These are phyloP conservation scores for Pangasius sanitwongsei DNA, from an alignment of 2,797 vertebrate genomes.

Conservation along the genomic window DNA sequence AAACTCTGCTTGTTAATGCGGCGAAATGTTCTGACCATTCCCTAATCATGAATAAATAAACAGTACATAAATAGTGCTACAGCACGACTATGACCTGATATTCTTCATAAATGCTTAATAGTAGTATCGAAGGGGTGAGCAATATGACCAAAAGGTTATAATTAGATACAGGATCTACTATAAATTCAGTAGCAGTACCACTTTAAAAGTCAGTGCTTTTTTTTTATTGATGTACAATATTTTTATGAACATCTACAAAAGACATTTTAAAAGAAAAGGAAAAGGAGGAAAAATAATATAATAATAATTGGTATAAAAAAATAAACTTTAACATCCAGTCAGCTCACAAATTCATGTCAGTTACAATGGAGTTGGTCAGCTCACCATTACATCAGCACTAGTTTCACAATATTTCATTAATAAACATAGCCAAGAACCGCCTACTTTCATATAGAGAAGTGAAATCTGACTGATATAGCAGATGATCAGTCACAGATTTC, in stretches of 20 bases:
- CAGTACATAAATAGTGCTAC: background rate
- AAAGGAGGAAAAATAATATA: background rate
- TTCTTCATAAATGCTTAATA: slow-evolving; percentile 13
- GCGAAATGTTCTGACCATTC: background rate
- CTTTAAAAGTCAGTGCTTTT: background rate
- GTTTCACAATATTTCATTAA: background rate
- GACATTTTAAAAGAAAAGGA: background rate
- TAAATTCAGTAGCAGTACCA: background rate
- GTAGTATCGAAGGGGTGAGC: background rate
- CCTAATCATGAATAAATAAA: slow-evolving; percentile 26
- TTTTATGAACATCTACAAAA: background rate
- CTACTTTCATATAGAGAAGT: background rate
- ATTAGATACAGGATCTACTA: background rate
- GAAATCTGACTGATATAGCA: background rate
- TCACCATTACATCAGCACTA: background rate
- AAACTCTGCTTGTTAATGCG: slow-evolving; percentile 3
- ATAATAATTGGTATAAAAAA: background rate
- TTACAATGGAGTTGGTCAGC: background rate
- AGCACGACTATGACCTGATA: background rate
- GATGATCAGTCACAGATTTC: background rate
- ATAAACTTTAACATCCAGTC: background rate
- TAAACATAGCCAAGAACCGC: background rate
- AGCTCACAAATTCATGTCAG: background rate
- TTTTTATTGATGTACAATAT: background rate
- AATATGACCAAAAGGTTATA: background rate